Conservation (phyloP, 2,797 vertebrate genomes). For the Molossus alvarezi region DNA sequence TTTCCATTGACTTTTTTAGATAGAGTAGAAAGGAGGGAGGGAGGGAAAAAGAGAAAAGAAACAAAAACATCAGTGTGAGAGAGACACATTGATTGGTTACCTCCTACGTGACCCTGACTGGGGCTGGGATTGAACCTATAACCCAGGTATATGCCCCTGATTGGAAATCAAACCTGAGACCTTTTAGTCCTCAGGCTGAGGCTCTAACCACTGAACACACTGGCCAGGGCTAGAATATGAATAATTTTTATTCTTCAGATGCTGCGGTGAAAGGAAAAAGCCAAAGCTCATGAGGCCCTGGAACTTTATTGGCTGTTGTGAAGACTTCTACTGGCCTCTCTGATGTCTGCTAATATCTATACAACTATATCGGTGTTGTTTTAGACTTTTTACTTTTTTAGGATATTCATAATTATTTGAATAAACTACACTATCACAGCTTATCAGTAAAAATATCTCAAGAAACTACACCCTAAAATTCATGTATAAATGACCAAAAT, state of each 20-base stretch:
- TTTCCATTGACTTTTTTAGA: too few species aligned
- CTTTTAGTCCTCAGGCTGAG: too few species aligned
- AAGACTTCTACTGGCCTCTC: neutral
- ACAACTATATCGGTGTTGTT: neutral
- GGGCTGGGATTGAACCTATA: too few species aligned
- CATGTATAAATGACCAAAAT: conserved; percentile 32
- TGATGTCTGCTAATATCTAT: neutral
- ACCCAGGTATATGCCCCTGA: too few species aligned
- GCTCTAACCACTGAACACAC: too few species aligned
- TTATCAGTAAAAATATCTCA: conserved; percentile 31
- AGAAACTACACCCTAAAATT: neutral
- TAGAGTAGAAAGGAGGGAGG: too few species aligned
- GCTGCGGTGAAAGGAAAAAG: neutral
- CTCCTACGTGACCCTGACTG: too few species aligned
- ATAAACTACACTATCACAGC: neutral
- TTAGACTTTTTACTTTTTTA: neutral
- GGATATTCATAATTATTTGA: neutral
- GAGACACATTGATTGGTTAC: too few species aligned
- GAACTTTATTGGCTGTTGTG: neutral
- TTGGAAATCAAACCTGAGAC: too few species aligned
- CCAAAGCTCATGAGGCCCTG: neutral
- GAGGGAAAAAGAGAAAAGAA: too few species aligned
- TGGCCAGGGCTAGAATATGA: neutral
- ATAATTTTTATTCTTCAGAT: conserved; percentile 62
- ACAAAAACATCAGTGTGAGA: too few species aligned